Percentiles rank a stretch among this genome's conserved stretches.
These are phyloP conservation scores for Homalodisca vitripennis DNA, from an alignment of 1,140 invertebrate genomes.

Conservation along the genomic window DNA sequence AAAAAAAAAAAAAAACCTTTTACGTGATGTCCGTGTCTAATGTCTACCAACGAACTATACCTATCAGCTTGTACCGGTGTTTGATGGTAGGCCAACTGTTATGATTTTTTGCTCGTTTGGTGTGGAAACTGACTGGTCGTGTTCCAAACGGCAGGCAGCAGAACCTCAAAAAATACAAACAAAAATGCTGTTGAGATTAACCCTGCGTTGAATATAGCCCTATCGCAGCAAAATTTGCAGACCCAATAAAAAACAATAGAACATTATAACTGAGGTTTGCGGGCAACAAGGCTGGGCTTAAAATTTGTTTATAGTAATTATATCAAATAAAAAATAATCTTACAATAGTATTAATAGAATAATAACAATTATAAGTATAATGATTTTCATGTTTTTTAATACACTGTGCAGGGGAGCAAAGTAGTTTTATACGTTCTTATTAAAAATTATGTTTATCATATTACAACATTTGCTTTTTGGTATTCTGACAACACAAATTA, in stretches of 20 bases:
- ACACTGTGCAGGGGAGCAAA: not conserved
- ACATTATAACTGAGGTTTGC: too few species aligned
- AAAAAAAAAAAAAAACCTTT: not conserved
- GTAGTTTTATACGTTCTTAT: not conserved
- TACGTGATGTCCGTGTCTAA: not conserved
- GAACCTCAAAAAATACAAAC: not conserved
- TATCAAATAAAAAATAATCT: conserved; percentile 1
- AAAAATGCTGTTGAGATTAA: not conserved
- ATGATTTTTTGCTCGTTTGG: not conserved
- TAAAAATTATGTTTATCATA: not conserved
- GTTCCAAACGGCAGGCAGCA: not conserved
- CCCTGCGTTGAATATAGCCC: too few species aligned
- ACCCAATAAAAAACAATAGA: not conserved
- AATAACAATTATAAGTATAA: not conserved
- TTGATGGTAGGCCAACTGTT: not conserved
- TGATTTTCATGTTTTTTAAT: not conserved
- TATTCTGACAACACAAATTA: not conserved
- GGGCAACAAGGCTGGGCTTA: not conserved
- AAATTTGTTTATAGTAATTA: not conserved
- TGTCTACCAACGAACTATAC: not conserved
- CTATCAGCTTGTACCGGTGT: not conserved
- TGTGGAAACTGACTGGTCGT: too few species aligned
- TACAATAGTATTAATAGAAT: not conserved
- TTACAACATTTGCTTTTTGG: not conserved
- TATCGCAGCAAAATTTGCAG: not conserved